Conservation (phyloP, 2,797 vertebrate species). For the Hafferia zeledoni region DNA sequence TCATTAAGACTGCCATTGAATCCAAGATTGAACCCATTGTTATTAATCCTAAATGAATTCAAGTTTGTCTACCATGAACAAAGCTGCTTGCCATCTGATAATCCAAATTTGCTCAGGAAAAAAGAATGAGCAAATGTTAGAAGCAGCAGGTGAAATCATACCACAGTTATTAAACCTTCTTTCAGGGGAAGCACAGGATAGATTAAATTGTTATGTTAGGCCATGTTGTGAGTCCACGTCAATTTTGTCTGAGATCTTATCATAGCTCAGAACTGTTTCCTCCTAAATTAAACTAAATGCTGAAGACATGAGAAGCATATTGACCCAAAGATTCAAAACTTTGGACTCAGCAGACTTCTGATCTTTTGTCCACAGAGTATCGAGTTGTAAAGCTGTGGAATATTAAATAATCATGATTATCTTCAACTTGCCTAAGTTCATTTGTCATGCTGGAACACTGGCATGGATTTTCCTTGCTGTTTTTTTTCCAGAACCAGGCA, state of each 20-base stretch:
- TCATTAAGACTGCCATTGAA: slow-evolving; percentile 22
- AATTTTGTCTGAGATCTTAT: slow-evolving; percentile 67
- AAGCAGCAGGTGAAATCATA: slow-evolving; percentile 68
- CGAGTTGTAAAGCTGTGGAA: slow-evolving; percentile 58
- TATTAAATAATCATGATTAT: slow-evolving; percentile 63
- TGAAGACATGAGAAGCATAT: slow-evolving; percentile 55
- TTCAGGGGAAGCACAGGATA: slow-evolving; percentile 49
- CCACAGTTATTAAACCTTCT: slow-evolving; percentile 49
- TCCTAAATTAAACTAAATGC: slow-evolving; percentile 63
- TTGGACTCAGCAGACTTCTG: slow-evolving; percentile 36
- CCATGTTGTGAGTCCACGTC: slow-evolving; percentile 54
- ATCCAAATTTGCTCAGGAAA: slow-evolving; percentile 58
- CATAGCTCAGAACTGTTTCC: slow-evolving; percentile 56
- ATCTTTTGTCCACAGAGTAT: slow-evolving; percentile 38
- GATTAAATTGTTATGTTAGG: slow-evolving; percentile 72
- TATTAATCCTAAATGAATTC: slow-evolving; percentile 51
- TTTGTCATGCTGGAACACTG: slow-evolving; percentile 29
- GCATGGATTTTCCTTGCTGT: not conserved
- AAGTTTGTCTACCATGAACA: slow-evolving; percentile 44
- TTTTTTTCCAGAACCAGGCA: not conserved
- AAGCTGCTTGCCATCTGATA: slow-evolving; percentile 46
- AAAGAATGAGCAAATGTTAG: slow-evolving; percentile 50
- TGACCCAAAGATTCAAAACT: slow-evolving; percentile 60
- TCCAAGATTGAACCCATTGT: slow-evolving; percentile 10
- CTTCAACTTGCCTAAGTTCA: slow-evolving; percentile 57